Conservation (phyloP, 2,113 vertebrate genomes). For the Colossoma macropomum region DNA sequence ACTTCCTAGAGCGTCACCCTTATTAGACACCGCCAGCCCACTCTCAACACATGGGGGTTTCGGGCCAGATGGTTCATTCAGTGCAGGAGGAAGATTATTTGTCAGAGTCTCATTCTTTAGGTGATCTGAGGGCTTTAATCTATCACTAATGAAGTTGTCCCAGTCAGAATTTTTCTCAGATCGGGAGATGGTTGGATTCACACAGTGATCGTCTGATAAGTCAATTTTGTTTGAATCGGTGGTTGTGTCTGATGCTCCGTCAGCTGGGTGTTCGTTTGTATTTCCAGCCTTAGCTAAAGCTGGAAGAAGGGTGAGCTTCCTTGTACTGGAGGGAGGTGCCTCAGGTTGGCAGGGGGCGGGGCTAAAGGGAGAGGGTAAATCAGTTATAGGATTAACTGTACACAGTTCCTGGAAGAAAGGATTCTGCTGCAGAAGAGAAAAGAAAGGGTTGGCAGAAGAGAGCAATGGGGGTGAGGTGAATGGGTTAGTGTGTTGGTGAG, state of each 20-base stretch:
- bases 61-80: slow-evolving; percentile 11
- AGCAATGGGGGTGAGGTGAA: slow-evolving; percentile 70
- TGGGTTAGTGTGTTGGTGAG: slow-evolving; percentile 73
- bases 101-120: slow-evolving; percentile 34
- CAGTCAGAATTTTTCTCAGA: slow-evolving; percentile 65
- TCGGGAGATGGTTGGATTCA: slow-evolving; percentile 3
- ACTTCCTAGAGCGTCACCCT: not conserved
- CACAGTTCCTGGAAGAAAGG: slow-evolving; percentile 87
- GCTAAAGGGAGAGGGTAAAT: slow-evolving; percentile 89
- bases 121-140: slow-evolving; percentile 74
- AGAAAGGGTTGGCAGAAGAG: slow-evolving; percentile 87
- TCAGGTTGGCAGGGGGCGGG: slow-evolving; percentile 74
- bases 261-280: not conserved
- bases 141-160: slow-evolving; percentile 87
- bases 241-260: not conserved
- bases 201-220: not conserved
- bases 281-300: slow-evolving; percentile 40
- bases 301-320: slow-evolving; percentile 59
- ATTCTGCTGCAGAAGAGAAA: slow-evolving; percentile 85
- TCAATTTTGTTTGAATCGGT: not conserved
- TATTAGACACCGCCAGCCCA: not conserved
- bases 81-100: not conserved
- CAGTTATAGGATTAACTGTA: slow-evolving; percentile 81
- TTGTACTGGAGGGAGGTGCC: slow-evolving; percentile 71
- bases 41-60: not conserved